Conservation (phyloP, 1,140 invertebrate genomes). For the Thaumatotibia leucotreta region DNA sequence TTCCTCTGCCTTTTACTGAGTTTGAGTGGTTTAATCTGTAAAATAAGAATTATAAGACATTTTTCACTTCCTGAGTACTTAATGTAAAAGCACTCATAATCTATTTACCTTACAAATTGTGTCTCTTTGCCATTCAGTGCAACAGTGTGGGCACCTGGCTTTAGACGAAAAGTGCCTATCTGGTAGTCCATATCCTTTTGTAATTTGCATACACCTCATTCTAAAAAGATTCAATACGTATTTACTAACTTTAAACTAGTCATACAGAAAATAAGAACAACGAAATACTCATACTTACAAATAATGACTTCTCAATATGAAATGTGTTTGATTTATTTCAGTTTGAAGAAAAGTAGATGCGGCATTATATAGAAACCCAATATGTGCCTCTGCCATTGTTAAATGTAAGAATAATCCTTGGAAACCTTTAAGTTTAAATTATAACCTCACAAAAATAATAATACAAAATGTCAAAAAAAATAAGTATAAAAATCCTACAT, state of each 20-base stretch:
- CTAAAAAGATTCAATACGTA: slow-evolving; percentile 29
- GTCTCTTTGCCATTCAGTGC: slow-evolving; percentile 45
- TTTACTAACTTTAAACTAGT: not conserved
- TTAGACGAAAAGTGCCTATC: slow-evolving; percentile 48
- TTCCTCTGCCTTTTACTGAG: slow-evolving; percentile 50
- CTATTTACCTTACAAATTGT: slow-evolving; percentile 38
- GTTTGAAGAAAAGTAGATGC: slow-evolving; percentile 29
- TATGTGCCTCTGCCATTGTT: slow-evolving; percentile 45
- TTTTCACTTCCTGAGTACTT: not conserved
- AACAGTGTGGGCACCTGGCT: slow-evolving; percentile 49
- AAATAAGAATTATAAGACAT: slow-evolving; percentile 12
- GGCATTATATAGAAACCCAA: slow-evolving; percentile 49
- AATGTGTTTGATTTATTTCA: slow-evolving; percentile 25
- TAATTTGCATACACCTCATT: slow-evolving; percentile 45
- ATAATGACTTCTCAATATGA: slow-evolving; percentile 53
- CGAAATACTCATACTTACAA: slow-evolving; percentile 37
- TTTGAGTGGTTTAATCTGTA: slow-evolving; percentile 42
- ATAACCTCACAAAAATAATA: no score
- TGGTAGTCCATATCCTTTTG: slow-evolving; percentile 40
- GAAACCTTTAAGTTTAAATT: no score
- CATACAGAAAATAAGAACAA: not conserved
- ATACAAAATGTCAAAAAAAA: no score
- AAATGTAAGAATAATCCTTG: slow-evolving; percentile 4
- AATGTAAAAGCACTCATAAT: not conserved
- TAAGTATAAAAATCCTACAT: no score